Conservation (phyloP, 1,140 invertebrate species). For the Drosophila pallidifrons region DNA sequence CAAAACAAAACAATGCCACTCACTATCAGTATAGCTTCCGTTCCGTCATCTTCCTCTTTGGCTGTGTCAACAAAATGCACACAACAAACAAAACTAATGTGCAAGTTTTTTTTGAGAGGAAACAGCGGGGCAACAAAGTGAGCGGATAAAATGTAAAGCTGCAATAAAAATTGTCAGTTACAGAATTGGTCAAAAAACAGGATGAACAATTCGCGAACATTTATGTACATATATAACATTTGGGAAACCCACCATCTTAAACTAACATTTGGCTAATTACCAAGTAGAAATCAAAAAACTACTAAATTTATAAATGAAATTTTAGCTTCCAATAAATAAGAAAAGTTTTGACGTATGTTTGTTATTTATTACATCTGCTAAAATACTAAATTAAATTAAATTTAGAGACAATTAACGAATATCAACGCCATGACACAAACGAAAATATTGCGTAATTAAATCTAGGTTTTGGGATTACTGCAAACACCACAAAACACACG, state of each 20-base stretch:
- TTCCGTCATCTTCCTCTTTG: slow-evolving; percentile 31
- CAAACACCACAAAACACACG: no score
- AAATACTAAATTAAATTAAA: no score
- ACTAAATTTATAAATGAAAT: no score
- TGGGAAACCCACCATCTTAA: neutral
- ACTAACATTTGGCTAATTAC: neutral
- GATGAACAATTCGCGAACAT: neutral
- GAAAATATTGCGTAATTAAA: no score
- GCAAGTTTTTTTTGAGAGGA: slow-evolving; percentile 38
- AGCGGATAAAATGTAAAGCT: slow-evolving; percentile 23
- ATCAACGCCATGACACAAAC: no score
- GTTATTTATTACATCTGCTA: no score
- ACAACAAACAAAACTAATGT: slow-evolving; percentile 55
- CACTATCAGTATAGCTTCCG: slow-evolving; percentile 50
- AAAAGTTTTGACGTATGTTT: no score
- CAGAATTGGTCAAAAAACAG: slow-evolving; percentile 12
- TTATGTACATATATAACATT: neutral
- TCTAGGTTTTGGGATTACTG: no score
- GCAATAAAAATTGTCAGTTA: slow-evolving; percentile 33
- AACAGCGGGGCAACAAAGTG: slow-evolving; percentile 11
- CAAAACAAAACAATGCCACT: slow-evolving; percentile 38
- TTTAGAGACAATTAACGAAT: no score
- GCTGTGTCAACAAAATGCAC: slow-evolving; percentile 43
- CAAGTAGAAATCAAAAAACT: no score
- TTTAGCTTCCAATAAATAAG: no score